A percentile compares a stretch with the other conserved stretches of the same genome.
These are phyloP conservation scores for Agrotis segetum DNA, from an alignment of 2,888 invertebrate genomes.

Conservation along the genomic window DNA sequence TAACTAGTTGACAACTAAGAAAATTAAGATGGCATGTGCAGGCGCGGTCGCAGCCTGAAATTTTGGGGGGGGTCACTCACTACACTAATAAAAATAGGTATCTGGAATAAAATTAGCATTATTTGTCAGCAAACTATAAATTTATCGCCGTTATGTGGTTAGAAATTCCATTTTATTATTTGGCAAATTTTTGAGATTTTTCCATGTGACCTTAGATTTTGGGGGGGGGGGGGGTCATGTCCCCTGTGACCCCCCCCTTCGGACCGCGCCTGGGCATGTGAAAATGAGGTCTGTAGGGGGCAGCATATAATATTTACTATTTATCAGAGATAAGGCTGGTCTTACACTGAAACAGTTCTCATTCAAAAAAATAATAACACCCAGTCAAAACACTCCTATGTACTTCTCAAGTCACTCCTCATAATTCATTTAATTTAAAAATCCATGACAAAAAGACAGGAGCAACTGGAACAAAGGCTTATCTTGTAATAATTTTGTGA, in stretches of 20 bases:
- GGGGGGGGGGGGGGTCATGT: no score
- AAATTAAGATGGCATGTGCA: background rate
- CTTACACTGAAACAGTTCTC: slow-evolving; percentile 29
- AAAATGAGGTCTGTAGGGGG: background rate
- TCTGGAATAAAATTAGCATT: no score
- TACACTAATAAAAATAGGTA: no score
- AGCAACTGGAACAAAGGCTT: slow-evolving; percentile 42
- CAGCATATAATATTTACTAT: background rate
- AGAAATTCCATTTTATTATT: no score
- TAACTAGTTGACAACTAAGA: background rate
- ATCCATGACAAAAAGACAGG: slow-evolving; percentile 54
- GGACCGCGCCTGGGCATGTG: no score
- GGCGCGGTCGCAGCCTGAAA: no score
- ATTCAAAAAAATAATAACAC: slow-evolving; percentile 3
- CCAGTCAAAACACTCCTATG: slow-evolving; percentile 13
- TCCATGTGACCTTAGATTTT: no score
- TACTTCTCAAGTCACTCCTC: slow-evolving; percentile 36
- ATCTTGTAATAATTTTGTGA: slow-evolving; percentile 52
- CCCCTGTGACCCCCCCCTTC: no score
- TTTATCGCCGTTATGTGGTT: no score
- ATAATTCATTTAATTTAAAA: slow-evolving; percentile 38
- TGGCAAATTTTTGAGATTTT: no score
- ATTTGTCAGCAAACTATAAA: no score
- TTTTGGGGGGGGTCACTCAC: no score
- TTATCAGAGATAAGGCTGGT: background rate